These are phyloP conservation scores for Pristionchus pacificus DNA, from an alignment of 1,140 invertebrate genomes.

Conservation along the genomic window DNA sequence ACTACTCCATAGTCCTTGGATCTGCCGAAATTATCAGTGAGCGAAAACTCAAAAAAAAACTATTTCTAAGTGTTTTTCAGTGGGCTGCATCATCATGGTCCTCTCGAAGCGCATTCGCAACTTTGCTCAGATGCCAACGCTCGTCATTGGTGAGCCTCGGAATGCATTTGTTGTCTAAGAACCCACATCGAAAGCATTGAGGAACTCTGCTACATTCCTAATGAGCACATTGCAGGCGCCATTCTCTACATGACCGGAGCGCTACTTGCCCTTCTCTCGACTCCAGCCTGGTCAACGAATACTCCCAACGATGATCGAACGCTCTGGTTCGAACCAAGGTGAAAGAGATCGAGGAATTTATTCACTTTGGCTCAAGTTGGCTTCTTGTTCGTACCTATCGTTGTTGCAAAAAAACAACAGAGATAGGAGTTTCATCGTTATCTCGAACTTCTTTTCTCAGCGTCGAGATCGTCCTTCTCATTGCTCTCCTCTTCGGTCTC, in stretches of 20 bases:
- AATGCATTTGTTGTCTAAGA: too few species aligned
- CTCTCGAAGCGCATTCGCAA: not conserved
- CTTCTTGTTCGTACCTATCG: too few species aligned
- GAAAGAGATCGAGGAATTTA: too few species aligned
- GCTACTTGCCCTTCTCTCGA: not conserved
- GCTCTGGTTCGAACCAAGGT: not conserved
- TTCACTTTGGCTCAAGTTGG: too few species aligned
- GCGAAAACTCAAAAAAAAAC: not conserved
- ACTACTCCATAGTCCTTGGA: constrained; percentile 21
- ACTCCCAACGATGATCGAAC: not conserved
- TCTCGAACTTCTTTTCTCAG: too few species aligned
- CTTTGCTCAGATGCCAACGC: not conserved
- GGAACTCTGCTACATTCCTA: too few species aligned
- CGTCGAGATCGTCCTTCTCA: not conserved
- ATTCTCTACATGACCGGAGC: not conserved
- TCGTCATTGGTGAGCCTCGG: not conserved
- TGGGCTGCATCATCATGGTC: not conserved
- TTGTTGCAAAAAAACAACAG: too few species aligned
- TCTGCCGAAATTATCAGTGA: constrained; percentile 25
- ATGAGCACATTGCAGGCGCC: not conserved
- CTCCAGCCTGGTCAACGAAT: not conserved
- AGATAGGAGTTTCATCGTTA: too few species aligned
- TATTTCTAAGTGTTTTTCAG: not conserved
- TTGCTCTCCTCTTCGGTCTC: not conserved
- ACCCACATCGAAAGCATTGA: too few species aligned